Conservation (phyloP, 2,797 vertebrate genomes). For the Rhynchonycteris naso region DNA sequence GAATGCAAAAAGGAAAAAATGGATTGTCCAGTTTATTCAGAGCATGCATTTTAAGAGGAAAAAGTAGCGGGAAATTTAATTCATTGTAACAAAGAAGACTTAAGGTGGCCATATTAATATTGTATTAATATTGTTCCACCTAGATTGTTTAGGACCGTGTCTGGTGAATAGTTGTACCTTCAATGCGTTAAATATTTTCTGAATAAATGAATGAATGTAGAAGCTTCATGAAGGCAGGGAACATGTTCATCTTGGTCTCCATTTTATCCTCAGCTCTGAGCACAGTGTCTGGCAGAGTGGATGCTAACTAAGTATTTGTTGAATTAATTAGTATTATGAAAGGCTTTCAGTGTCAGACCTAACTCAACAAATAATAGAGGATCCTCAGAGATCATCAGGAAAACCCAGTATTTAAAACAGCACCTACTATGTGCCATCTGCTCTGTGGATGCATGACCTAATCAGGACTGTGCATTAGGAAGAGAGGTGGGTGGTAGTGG, state of each 20-base stretch:
- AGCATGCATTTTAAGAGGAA: slow-evolving; percentile 29
- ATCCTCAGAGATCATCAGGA: neutral
- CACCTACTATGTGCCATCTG: neutral
- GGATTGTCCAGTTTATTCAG: neutral
- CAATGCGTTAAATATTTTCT: slow-evolving; percentile 9
- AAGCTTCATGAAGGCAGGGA: neutral
- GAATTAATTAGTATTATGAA: slow-evolving; percentile 6
- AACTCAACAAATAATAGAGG: neutral
- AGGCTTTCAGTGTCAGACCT: neutral
- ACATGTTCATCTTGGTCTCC: neutral
- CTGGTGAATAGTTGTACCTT: neutral
- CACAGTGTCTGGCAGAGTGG: neutral
- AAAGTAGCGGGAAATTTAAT: slow-evolving; percentile 45
- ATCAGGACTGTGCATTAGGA: neutral
- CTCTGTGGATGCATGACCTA: neutral
- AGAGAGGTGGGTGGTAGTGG: neutral
- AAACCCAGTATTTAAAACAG: neutral
- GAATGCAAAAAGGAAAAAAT: slow-evolving; percentile 7
- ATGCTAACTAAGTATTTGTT: neutral
- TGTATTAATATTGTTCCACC: neutral
- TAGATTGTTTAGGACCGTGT: neutral
- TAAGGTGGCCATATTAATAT: neutral
- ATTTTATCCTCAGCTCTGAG: neutral
- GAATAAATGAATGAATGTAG: neutral
- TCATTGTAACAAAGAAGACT: neutral